Percentiles rank a stretch among this genome's conserved stretches.
Conservation (phyloP, 2,888 invertebrate genomes). For the Dasysyrphus albostriatus region DNA sequence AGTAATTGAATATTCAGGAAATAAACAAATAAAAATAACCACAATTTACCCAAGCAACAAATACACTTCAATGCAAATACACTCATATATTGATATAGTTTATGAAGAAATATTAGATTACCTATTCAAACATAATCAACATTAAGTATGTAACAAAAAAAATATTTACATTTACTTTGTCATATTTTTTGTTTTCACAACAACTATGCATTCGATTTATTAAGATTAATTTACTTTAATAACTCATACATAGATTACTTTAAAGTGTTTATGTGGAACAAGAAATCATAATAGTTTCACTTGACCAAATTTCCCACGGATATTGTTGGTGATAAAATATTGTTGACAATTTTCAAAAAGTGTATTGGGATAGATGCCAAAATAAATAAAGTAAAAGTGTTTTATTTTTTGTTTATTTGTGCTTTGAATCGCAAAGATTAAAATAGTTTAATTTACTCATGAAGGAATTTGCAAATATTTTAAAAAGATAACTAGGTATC, state of each 20-base stretch:
- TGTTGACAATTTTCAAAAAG: constrained; percentile 9
- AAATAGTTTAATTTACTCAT: neutral
- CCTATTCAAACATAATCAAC: neutral
- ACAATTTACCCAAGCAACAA: neutral
- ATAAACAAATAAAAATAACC: constrained; percentile 25
- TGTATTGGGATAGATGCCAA: neutral
- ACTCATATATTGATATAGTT: neutral
- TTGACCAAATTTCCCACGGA: constrained; percentile 10
- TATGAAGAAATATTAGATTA: neutral
- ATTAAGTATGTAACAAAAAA: constrained; percentile 14
- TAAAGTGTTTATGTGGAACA: neutral
- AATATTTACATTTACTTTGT: neutral
- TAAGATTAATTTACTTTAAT: neutral
- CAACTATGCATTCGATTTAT: neutral
- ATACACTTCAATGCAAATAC: neutral
- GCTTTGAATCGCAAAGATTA: neutral
- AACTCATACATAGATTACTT: neutral
- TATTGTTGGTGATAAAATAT: constrained; percentile 5
- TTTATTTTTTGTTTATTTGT: neutral
- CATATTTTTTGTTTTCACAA: neutral
- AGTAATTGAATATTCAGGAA: constrained; percentile 27
- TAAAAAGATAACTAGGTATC: neutral
- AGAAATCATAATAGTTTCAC: neutral
- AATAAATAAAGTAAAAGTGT: constrained; percentile 17
- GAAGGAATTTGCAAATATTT: neutral